Base-by-base conservation (phyloP, 2,888 invertebrate species). In the Rhopalosiphum nymphaeae region DNA sequence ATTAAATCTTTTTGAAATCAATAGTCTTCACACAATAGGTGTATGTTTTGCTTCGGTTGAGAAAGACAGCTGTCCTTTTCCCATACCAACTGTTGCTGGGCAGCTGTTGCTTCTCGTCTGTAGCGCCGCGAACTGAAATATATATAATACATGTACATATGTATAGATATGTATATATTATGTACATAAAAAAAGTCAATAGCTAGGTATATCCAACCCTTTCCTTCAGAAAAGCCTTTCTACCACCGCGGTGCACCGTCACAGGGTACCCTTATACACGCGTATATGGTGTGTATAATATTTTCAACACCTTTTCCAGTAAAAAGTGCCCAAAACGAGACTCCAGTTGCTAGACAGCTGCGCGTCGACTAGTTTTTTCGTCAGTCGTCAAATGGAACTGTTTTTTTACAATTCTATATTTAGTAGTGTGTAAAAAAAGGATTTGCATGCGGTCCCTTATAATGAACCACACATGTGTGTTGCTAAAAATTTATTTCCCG, bases 401-500 rank as follows among this genome's bases (percentile, higher is more conserved):
- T 94, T 94, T 94, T 93, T 94, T 94, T 94, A 94, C 94, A 86
- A 86, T 86, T 94, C 94, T 94, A 94, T 94, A 91, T 94, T 94
- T 94, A 94, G 93, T 49, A 29, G 86, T 67, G 61, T 86, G 94
- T 94, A 94, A 94, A 94, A 94, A 94, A 94, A 94, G 94, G 94
- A 94, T 94, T 94, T 94, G 94, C 94, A 94, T 94, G 91, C 91
- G 94, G 94, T 94, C 94, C 94, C 94, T 67, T 86, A 86, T 86
- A 94, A 94, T 84, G 94, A 94, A 94, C 94, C 94, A 94, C 94
- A 94, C 91, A 26, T 94, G 94, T 94, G 94, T 87, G 90, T 93
- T 93, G 94, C 94, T 94, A 94, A 94, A 94, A 94, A 94, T 94
- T 94, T 94, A 94, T 94, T 90, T 94, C 67, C 91, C 94, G 94